phyloP scores from a whole-genome alignment of 2,797 vertebrate species.

The Lacerta bilineata region DNA sequence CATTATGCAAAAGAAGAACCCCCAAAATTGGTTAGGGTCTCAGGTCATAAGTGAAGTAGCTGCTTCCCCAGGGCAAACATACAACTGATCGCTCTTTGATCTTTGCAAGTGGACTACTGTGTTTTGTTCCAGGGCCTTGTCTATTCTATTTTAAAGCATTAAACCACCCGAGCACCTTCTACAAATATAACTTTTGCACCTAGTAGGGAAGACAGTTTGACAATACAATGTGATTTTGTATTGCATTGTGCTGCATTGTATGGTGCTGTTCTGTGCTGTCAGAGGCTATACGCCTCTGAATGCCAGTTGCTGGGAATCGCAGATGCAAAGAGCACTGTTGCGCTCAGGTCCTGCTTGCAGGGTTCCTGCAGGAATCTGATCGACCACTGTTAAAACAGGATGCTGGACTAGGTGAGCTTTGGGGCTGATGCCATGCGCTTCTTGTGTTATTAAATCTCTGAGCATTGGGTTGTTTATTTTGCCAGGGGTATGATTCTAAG shows the following conservation, averaged over 20 bases:
- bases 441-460: background rate
- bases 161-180: background rate
- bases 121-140: slow-evolving; percentile 44
- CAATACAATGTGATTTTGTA: background rate
- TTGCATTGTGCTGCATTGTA: background rate
- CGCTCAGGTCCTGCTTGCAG: too few relatives aligned
- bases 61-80: slow-evolving; percentile 44
- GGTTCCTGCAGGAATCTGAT: too few relatives aligned
- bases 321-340: too few relatives aligned
- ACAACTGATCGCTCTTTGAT: slow-evolving; percentile 42
- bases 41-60: slow-evolving; percentile 57
- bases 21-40: slow-evolving; percentile 50
- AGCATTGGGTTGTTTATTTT: background rate
- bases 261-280: background rate
- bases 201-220: background rate
- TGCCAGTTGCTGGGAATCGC: too few relatives aligned
- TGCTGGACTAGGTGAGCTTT: too few relatives aligned
- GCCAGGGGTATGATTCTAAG: slow-evolving; percentile 24
- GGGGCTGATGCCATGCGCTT: too few relatives aligned
- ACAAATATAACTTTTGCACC: background rate
- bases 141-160: slow-evolving; percentile 32
- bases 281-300: too few relatives aligned
- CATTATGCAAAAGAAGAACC: background rate
- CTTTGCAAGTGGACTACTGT: slow-evolving; percentile 54
- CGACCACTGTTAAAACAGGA: too few relatives aligned